Conservation (phyloP, 2,113 vertebrate genomes). For the Amazona guildingii region DNA sequence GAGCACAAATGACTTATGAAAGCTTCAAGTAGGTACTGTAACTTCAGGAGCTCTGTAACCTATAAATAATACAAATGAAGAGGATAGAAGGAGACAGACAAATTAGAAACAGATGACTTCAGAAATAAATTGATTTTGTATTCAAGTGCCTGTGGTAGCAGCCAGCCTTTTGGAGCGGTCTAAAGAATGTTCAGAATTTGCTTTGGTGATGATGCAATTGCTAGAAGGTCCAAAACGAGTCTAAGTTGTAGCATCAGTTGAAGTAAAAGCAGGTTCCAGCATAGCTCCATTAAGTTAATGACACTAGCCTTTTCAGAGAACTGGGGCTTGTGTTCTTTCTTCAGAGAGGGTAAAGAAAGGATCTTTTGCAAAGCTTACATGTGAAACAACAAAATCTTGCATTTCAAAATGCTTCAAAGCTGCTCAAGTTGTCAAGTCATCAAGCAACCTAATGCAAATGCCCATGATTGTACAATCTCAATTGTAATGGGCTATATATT, state of each 20-base stretch:
- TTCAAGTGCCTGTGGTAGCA: neutral
- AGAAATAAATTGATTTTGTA: neutral
- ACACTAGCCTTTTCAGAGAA: neutral
- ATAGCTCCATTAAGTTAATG: neutral
- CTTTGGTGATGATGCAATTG: neutral
- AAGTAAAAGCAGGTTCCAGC: neutral
- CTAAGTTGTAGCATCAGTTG: neutral
- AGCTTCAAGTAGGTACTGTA: neutral
- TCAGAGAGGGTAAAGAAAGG: neutral
- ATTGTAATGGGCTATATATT: neutral
- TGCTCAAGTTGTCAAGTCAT: neutral
- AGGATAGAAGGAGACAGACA: neutral
- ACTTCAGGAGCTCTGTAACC: neutral
- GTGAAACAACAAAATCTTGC: neutral
- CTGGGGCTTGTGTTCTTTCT: neutral
- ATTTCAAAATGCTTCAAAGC: neutral
- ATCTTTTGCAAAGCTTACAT: neutral
- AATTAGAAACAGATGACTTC: neutral
- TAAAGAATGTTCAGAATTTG: neutral
- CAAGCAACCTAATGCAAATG: neutral
- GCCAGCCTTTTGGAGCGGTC: neutral
- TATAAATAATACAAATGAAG: neutral
- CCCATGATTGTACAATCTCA: neutral
- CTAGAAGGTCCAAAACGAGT: neutral
- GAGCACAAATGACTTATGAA: neutral